phyloP scores from a whole-genome alignment of 2,113 vertebrate genomes.

The Platycercus adscitus region DNA sequence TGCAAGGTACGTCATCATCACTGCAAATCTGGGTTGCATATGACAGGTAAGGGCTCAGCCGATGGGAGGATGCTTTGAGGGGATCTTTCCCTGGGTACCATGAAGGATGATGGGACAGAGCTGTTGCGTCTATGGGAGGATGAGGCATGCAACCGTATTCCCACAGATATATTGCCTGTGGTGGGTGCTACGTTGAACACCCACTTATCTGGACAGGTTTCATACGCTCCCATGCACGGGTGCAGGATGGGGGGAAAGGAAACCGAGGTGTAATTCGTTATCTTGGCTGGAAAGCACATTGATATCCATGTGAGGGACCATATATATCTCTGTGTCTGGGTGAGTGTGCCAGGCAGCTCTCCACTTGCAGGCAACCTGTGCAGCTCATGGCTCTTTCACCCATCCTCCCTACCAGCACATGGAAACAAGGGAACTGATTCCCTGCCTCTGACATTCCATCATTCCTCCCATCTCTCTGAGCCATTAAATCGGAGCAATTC shows the following conservation, averaged over 20 bases:
- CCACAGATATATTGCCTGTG: neutral
- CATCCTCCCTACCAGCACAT: neutral
- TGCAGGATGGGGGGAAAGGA: neutral
- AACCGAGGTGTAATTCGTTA: fast-evolving
- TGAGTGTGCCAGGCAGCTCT: neutral
- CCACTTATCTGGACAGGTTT: neutral
- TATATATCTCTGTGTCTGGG: neutral
- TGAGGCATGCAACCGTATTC: neutral
- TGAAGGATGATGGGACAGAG: neutral
- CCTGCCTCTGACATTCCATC: neutral
- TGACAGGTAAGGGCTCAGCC: fast-evolving
- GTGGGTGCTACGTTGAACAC: neutral
- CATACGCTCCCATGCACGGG: fast-evolving
- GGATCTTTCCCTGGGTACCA: neutral
- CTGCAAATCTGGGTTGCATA: neutral
- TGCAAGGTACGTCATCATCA: neutral
- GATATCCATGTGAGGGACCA: neutral
- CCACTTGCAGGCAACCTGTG: neutral
- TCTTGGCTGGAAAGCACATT: neutral
- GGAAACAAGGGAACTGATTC: neutral
- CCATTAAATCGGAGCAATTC: neutral
- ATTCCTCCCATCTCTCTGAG: neutral
- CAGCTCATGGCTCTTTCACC: neutral
- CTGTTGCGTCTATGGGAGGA: neutral
- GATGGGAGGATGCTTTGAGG: neutral